phyloP scores from a whole-genome alignment of 2,113 vertebrate species.

The Chamaea fasciata region DNA sequence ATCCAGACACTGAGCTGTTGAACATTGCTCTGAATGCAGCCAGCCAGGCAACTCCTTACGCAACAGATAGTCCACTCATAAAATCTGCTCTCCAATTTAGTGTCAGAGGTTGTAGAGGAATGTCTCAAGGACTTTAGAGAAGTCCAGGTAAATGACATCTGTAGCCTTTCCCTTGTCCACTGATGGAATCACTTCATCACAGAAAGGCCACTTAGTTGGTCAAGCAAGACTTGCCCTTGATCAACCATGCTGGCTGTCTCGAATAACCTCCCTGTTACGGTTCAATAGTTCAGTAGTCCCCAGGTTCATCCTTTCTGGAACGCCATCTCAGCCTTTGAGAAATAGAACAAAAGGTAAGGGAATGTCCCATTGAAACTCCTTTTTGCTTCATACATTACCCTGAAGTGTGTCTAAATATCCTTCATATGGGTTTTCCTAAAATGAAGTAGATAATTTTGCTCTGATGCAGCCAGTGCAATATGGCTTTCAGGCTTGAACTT shows the following conservation, averaged over 20 bases:
- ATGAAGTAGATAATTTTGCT: background rate
- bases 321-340: background rate
- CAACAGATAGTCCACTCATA: background rate
- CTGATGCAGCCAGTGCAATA: rapidly evolving
- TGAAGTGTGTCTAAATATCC: background rate
- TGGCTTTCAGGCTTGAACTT: background rate
- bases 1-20: background rate
- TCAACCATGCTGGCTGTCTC: background rate
- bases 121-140: background rate
- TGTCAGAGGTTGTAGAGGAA: background rate
- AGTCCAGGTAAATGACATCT: background rate
- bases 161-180: background rate
- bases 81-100: background rate
- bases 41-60: background rate
- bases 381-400: background rate
- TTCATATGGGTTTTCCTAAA: background rate
- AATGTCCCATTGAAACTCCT: rapidly evolving
- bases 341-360: background rate
- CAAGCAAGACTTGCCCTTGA: background rate
- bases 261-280: background rate
- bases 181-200: background rate
- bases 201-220: background rate
- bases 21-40: background rate
- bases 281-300: background rate
- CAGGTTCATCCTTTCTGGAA: background rate